phyloP scores from a whole-genome alignment of 2,113 vertebrate genomes.

The Indri indri region DNA sequence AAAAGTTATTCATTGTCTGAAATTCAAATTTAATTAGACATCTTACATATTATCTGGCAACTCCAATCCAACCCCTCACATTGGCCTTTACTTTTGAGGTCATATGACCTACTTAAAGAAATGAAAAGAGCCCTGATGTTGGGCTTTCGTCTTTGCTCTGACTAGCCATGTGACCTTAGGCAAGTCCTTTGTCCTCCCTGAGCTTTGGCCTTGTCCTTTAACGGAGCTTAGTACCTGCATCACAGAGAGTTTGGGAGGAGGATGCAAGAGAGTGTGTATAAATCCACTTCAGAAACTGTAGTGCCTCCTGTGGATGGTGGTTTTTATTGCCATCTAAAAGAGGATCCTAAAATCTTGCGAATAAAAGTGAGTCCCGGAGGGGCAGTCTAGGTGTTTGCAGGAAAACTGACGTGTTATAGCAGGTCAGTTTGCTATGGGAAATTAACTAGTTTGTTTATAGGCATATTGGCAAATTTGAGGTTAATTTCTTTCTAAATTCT shows the following conservation, averaged over 20 bases:
- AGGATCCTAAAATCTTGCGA: not conserved
- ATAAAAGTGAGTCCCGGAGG: not conserved
- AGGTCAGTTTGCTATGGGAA: not conserved
- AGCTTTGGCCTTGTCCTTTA: not conserved
- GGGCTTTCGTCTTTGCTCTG: not conserved
- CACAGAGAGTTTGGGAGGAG: not conserved
- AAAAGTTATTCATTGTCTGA: not conserved
- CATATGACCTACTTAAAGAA: not conserved
- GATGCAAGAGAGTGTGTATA: not conserved
- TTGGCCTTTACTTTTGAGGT: not conserved
- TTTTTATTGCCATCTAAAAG: not conserved
- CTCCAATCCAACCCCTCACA: not conserved
- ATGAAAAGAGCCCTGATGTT: not conserved
- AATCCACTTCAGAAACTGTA: not conserved
- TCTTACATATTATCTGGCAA: not conserved
- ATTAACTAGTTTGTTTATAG: not conserved
- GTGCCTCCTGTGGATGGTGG: not conserved
- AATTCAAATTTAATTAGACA: not conserved
- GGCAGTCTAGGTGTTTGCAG: not conserved
- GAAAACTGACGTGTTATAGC: not conserved
- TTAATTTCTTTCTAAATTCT: slow-evolving; percentile 10
- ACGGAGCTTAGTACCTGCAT: not conserved
- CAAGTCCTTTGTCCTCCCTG: not conserved
- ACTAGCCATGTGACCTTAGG: not conserved
- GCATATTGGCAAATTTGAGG: not conserved